Evolutionary conservation across 2,888 invertebrate genomes (phyloP), one percentile per base, ranked within the genome.

Genomic region (Aporophyla nigra): DNA sequence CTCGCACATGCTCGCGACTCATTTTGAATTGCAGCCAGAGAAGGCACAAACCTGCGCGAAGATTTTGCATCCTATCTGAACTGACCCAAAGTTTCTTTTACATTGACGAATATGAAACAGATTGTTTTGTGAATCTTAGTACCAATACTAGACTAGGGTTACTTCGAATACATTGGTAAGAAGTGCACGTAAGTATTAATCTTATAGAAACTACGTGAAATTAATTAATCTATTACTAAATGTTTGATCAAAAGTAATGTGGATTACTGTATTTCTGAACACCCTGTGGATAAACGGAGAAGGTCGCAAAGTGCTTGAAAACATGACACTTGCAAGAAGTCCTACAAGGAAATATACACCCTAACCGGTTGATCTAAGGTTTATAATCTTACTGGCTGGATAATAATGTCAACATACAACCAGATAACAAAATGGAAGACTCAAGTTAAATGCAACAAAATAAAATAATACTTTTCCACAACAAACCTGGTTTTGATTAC

Each of bases 121-220:
- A 70, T 56, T 69, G 43, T 49, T 1, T 46, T 9, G 59, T 14
- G 51, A 49, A 27, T n/a, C 16, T 53, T 63, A 70, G 56, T 77
- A 73, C 69, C 14, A 16, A 65, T 66, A 58, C n/a, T 61, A 33
- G 43, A 40, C 59, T 86, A 78, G 49, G 43, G 21, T 69, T 71
- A 71, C 0, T 7, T 76, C 40, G 24, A 82, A 43, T 82, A 85
- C 49, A 71, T 71, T 67, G n/a, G 43, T 54, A 66, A 14, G 49
- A 56, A 58, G 86, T 86, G 83, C 78, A 58, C 14, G 21, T 69
- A 58, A 46, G 21, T 59, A 58, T 67, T 63, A n/a, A 58, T 69
- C 24, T 53, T 85, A 54, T 24, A 80, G 24, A 59, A 63, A 67
- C 58, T 82, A 82, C 43, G 53, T 68, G 76, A 81, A 66, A 58